phyloP scores from a whole-genome alignment of 2,797 vertebrate genomes.

The Gymnothorax javanicus region DNA sequence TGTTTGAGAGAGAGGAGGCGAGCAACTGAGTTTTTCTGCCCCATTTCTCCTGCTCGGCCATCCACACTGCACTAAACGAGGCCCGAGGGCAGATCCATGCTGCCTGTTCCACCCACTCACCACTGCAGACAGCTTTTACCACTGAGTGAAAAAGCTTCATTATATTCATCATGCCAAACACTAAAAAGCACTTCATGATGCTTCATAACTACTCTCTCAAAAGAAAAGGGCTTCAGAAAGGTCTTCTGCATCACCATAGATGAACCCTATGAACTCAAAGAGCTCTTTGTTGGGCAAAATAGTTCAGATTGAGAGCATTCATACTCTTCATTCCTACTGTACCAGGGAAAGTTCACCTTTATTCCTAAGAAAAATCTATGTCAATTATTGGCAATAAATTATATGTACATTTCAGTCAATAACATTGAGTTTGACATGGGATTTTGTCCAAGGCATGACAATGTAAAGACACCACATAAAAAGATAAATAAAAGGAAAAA shows the following conservation, averaged over 20 bases:
- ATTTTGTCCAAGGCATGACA: neutral
- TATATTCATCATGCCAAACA: neutral
- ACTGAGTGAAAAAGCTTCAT: neutral
- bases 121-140: neutral
- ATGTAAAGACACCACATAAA: no score
- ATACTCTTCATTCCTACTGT: no score
- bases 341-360: no score
- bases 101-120: conserved; percentile 19
- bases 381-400: no score
- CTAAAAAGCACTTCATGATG: neutral
- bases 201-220: neutral
- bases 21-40: conserved; percentile 54
- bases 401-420: no score
- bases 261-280: no score
- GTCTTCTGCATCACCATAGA: no score
- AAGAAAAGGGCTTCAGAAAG: neutral
- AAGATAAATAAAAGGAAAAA: neutral
- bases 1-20: neutral
- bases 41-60: conserved; percentile 69
- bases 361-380: no score
- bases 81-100: conserved; percentile 65
- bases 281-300: no score
- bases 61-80: conserved; percentile 77
- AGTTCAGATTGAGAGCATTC: no score
- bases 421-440: no score